Percentiles rank a stretch among this genome's conserved stretches.
These are phyloP conservation scores for Arnoldichthys spilopterus DNA, from an alignment of 2,797 vertebrate species.

Conservation along the genomic window DNA sequence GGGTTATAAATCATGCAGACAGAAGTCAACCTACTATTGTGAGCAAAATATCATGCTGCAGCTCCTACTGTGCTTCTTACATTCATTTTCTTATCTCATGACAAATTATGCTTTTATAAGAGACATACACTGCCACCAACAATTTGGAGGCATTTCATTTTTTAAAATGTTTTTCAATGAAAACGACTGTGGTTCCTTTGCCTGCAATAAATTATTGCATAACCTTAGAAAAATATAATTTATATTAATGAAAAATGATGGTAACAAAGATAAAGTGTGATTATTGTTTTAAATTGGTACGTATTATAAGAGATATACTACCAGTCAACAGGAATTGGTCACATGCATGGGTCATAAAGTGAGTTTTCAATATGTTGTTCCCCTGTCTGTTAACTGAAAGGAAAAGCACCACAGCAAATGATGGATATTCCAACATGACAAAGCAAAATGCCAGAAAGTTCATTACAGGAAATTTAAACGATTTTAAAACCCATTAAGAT, in stretches of 20 bases:
- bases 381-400: no score
- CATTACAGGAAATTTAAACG: neutral
- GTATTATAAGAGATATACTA: no score
- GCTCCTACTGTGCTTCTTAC: neutral
- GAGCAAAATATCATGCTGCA: conserved; percentile 12
- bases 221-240: no score
- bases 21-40: conserved; percentile 9
- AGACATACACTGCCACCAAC: neutral
- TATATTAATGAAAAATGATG: no score
- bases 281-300: no score
- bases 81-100: conserved; percentile 5
- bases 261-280: no score
- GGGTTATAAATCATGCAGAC: conserved; percentile 26
- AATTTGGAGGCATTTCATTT: neutral
- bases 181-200: neutral
- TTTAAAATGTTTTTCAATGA: neutral
- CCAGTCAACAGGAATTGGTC: no score
- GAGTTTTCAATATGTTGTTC: no score
- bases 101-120: neutral
- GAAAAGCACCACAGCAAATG: no score
- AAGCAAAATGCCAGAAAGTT: neutral
- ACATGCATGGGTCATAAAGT: no score
- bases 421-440: neutral
- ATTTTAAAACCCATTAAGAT: neutral
- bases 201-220: neutral